phyloP scores from a whole-genome alignment of 2,797 vertebrate genomes.

The Onychomys leucogaster region DNA sequence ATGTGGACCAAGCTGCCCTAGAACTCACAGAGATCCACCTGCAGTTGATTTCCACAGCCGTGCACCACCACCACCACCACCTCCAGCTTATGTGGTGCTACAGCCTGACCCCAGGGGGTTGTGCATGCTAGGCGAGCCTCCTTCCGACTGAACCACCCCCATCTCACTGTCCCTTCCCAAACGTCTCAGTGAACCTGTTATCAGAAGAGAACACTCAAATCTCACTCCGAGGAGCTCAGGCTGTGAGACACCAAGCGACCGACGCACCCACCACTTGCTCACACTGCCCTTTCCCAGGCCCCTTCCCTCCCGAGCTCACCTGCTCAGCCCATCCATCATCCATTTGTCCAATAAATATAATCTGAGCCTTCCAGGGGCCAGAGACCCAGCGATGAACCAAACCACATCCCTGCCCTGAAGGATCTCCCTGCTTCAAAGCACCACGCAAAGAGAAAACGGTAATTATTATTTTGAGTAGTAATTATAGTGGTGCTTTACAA shows the following conservation, averaged over 20 bases:
- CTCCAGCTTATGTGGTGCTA: not conserved
- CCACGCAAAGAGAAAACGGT: not conserved
- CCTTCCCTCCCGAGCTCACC: accelerated
- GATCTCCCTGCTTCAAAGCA: slow-evolving; percentile 29
- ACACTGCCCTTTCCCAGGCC: not conserved
- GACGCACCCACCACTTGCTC: not conserved
- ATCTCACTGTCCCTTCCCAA: not conserved
- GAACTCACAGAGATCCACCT: not conserved
- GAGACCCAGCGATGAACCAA: not conserved
- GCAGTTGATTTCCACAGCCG: not conserved
- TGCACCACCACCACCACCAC: not conserved
- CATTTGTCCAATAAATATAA: not conserved
- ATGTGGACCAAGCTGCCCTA: not conserved
- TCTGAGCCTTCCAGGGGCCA: not conserved
- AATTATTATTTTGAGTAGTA: slow-evolving; percentile 80
- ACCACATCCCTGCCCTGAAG: not conserved
- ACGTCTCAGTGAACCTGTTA: not conserved
- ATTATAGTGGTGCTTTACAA: slow-evolving; percentile 61
- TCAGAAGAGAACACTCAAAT: not conserved
- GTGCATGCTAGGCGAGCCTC: not conserved
- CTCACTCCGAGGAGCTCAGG: not conserved
- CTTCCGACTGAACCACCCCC: not conserved
- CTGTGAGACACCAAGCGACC: not conserved
- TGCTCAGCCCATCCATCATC: not conserved
- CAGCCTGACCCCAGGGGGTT: not conserved